Evolutionary conservation across 1,140 invertebrate genomes (phyloP).

Genomic region (Drosophila fuyamai): DNA sequence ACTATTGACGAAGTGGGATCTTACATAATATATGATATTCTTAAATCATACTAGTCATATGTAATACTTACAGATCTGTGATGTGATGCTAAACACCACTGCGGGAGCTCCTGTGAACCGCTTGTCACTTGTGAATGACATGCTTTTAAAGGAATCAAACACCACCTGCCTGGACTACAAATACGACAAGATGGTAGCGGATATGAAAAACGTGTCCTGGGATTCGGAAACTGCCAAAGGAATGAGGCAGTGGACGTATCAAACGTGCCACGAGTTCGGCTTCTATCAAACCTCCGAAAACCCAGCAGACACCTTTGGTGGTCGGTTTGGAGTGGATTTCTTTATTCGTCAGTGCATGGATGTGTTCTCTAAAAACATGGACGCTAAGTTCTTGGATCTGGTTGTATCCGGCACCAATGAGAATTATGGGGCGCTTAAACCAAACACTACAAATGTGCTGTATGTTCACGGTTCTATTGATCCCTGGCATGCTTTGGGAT

Average conservation of each 20-base stretch:
- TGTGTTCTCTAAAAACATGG: constrained; percentile 89
- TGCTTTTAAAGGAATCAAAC: constrained; percentile 89
- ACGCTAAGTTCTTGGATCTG: constrained; percentile 79
- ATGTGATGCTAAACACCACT: constrained; percentile 89
- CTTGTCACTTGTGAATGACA: constrained; percentile 90
- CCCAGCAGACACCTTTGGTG: constrained; percentile 90
- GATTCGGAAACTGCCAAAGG: constrained; percentile 87
- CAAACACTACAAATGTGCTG: constrained; percentile 91
- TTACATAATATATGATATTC: too few relatives aligned
- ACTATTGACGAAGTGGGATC: constrained; percentile 89
- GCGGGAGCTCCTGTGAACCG: constrained; percentile 88
- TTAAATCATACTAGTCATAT: not conserved
- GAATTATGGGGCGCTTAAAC: constrained; percentile 91
- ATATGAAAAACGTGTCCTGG: constrained; percentile 90
- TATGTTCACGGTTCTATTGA: constrained; percentile 96
- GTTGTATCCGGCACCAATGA: constrained; percentile 90
- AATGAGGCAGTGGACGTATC: constrained; percentile 96
- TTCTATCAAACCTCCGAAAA: constrained; percentile 95
- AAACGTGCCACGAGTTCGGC: constrained; percentile 97
- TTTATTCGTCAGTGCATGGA: constrained; percentile 93
- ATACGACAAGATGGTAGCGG: constrained; percentile 91
- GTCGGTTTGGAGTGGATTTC: constrained; percentile 91
- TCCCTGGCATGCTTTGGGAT: constrained; percentile 96
- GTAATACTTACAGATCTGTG: constrained; percentile 86
- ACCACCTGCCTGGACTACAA: constrained; percentile 93